Conservation (phyloP, 2,888 invertebrate genomes). For the Luperina testacea region DNA sequence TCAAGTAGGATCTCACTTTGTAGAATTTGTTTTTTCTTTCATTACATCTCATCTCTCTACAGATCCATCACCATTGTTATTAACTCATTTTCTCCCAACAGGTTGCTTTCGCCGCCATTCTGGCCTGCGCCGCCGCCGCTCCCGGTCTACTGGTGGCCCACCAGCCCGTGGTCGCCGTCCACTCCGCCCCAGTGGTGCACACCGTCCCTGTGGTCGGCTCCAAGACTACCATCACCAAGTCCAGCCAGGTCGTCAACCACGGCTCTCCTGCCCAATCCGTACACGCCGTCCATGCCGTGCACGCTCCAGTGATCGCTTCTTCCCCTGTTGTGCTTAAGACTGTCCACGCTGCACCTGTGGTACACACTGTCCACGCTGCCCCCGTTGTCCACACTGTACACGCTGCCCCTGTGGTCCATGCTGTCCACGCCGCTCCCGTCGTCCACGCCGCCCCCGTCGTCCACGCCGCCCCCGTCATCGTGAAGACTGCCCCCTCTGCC, state of each 20-base stretch:
- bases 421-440: conserved; percentile 72
- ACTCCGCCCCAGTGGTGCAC: conserved; percentile 78
- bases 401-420: conserved; percentile 81
- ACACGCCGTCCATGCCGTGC: conserved; percentile 72
- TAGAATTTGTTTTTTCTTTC: not conserved
- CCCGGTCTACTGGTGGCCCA: conserved; percentile 82
- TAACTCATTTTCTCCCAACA: conserved; percentile 64
- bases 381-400: conserved; percentile 68
- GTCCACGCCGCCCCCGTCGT: conserved; percentile 80
- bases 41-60: not conserved
- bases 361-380: conserved; percentile 75
- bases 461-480: conserved; percentile 79
- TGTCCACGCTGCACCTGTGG: conserved; percentile 77
- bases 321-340: conserved; percentile 73
- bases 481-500: conserved; percentile 83
- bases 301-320: conserved; percentile 76
- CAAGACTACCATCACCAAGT: conserved; percentile 87
- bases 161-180: conserved; percentile 81
- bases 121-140: conserved; percentile 88
- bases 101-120: conserved; percentile 87
- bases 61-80: not conserved
- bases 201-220: conserved; percentile 80
- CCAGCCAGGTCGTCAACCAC: conserved; percentile 87
- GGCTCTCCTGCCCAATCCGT: conserved; percentile 78
- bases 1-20: not conserved